Conservation (phyloP, 2,888 invertebrate genomes). For the Ochlodes sylvanus region DNA sequence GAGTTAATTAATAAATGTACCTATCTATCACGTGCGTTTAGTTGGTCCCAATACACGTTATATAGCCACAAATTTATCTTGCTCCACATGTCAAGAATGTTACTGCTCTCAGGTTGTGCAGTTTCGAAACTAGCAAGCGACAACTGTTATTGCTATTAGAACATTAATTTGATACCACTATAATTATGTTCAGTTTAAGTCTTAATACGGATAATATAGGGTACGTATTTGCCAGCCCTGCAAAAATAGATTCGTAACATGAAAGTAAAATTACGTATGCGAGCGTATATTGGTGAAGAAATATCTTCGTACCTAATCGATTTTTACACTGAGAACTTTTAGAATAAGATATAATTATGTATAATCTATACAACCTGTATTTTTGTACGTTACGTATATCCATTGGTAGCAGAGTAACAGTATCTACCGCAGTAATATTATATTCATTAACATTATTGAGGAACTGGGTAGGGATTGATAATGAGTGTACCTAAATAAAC, state of each 20-base stretch:
- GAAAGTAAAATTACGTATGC: background rate
- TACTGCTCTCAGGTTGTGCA: conserved; percentile 40
- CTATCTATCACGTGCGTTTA: conserved; percentile 27
- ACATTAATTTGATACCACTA: conserved; percentile 14
- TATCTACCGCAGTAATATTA: too few species aligned
- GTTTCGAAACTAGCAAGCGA: conserved; percentile 48
- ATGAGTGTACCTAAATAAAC: too few species aligned
- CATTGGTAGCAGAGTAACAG: too few species aligned
- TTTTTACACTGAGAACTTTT: too few species aligned
- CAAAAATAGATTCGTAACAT: background rate
- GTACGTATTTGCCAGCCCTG: background rate
- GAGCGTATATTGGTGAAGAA: background rate
- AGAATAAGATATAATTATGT: too few species aligned
- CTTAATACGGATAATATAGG: background rate
- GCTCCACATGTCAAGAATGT: conserved; percentile 47
- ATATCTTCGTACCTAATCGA: background rate
- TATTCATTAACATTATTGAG: too few species aligned
- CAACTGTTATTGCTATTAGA: conserved; percentile 33
- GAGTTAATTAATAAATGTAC: too few species aligned
- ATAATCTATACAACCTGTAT: too few species aligned
- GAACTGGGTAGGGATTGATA: too few species aligned
- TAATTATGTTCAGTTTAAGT: background rate
- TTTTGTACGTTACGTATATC: too few species aligned
- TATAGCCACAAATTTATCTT: conserved; percentile 52
- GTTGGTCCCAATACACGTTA: conserved; percentile 34